Evolutionary conservation across 2,113 vertebrate genomes (phyloP).

Genomic region (Silurus glanis): DNA sequence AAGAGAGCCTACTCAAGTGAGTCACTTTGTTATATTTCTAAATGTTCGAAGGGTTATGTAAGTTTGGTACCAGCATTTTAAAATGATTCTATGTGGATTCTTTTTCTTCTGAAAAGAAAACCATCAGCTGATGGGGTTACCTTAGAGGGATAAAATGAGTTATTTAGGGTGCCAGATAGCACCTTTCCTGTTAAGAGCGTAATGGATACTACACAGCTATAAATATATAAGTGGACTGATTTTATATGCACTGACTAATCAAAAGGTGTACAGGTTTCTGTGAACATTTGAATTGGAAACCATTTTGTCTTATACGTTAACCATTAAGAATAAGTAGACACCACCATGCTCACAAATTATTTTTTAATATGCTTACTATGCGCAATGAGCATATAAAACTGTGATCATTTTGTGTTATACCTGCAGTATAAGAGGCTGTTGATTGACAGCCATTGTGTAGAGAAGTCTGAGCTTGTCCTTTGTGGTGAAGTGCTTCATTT

Average conservation of each 20-base stretch:
- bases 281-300: background rate
- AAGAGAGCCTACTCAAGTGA: background rate
- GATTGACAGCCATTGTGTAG: constrained; percentile 80
- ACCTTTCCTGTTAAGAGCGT: background rate
- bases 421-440: constrained; percentile 81
- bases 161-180: background rate
- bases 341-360: background rate
- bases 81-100: background rate
- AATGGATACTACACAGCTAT: background rate
- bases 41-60: background rate
- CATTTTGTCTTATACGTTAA: background rate
- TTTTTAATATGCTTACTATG: background rate
- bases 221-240: background rate
- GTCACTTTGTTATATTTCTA: background rate
- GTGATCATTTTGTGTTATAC: constrained; percentile 52
- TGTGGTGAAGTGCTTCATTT: constrained; percentile 81
- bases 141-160: no score
- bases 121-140: background rate
- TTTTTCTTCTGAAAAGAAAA: background rate
- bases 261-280: background rate
- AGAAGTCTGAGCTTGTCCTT: constrained; percentile 79
- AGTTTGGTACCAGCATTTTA: constrained; percentile 1
- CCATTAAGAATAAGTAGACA: background rate
- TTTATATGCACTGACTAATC: background rate
- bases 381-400: background rate